phyloP scores from a whole-genome alignment of 1,140 invertebrate genomes.

The Drosophila teissieri region DNA sequence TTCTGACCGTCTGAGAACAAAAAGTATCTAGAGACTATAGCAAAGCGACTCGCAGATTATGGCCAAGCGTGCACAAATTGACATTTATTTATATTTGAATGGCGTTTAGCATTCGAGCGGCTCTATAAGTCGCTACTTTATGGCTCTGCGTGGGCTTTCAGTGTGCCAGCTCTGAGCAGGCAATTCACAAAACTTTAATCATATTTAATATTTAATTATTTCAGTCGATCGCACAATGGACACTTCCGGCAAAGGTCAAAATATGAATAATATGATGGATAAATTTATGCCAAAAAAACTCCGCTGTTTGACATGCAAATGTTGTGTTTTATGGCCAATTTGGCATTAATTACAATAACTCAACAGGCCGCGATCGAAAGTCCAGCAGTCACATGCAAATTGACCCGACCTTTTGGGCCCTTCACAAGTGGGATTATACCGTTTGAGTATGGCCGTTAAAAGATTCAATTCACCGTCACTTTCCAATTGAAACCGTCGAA shows the following conservation, averaged over 20 bases:
- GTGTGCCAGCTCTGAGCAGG: constrained; percentile 10
- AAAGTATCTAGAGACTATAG: constrained; percentile 5
- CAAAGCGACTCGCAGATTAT: constrained; percentile 54
- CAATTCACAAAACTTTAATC: constrained; percentile 57
- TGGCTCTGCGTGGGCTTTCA: constrained; percentile 63
- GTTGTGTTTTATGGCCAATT: constrained; percentile 83
- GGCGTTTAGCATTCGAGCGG: constrained; percentile 68
- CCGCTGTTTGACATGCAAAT: constrained; percentile 79
- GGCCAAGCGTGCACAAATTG: constrained; percentile 77
- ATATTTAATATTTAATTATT: constrained; percentile 83
- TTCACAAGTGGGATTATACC: constrained; percentile 43
- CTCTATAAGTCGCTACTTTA: constrained; percentile 71
- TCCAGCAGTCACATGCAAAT: constrained; percentile 55
- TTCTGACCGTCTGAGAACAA: constrained; percentile 37
- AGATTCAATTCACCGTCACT: constrained; percentile 19
- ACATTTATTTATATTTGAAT: constrained; percentile 82
- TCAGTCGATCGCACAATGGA: constrained; percentile 68
- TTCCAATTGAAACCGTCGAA: constrained; percentile 15
- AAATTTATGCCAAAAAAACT: constrained; percentile 59
- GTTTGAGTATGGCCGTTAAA: constrained; percentile 6
- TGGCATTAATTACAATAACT: constrained; percentile 80
- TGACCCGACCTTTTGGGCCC: constrained; percentile 30
- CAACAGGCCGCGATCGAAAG: constrained; percentile 60
- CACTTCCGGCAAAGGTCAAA: constrained; percentile 65
- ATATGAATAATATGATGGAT: constrained; percentile 46